A percentile compares a stretch with the other conserved stretches of the same genome.
These are phyloP conservation scores for Diorhabda sublineata DNA, from an alignment of 1,140 invertebrate species.

Conservation along the genomic window DNA sequence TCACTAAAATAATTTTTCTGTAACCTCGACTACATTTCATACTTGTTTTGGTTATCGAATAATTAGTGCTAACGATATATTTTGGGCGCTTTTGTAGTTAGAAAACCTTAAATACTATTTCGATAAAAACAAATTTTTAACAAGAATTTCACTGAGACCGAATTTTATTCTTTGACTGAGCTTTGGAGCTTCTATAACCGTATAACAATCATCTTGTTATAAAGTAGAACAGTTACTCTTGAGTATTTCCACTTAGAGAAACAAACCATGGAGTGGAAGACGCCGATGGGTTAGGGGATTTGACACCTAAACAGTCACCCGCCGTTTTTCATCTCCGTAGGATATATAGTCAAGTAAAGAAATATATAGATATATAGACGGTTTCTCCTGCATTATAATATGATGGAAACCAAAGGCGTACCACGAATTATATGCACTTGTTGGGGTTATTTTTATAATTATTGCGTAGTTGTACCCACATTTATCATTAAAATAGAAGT, in stretches of 20 bases:
- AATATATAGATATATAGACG: background rate
- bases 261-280: background rate
- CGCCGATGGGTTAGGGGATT: background rate
- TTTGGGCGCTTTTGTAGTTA: no score
- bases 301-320: constrained; percentile 1
- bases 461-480: no score
- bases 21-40: no score
- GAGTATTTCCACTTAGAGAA: constrained; percentile 2
- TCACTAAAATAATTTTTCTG: no score
- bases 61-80: no score
- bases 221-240: background rate
- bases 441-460: no score
- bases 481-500: no score
- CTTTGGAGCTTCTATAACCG: background rate
- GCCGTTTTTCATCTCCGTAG: background rate
- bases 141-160: no score
- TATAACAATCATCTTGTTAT: background rate
- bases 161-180: background rate
- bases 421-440: no score
- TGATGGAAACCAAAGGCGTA: background rate
- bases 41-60: no score
- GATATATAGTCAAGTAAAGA: background rate
- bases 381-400: background rate
- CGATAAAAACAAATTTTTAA: no score
- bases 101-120: no score